Evolutionary conservation across 2,113 vertebrate species (phyloP).

Genomic region (Cololabis saira): DNA sequence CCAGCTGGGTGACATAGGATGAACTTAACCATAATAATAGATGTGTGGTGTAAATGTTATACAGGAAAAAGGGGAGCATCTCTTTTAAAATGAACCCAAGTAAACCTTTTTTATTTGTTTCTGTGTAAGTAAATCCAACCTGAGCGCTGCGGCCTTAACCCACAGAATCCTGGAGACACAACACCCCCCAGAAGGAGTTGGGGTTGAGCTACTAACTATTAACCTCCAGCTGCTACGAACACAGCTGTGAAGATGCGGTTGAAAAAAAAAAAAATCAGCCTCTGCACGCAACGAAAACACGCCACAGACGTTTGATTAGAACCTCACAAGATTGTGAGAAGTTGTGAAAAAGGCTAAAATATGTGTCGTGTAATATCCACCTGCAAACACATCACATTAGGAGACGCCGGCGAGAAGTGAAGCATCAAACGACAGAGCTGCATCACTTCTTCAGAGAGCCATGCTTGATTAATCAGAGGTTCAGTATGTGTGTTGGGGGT

Average conservation of each 20-base stretch:
- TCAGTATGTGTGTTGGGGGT: no score
- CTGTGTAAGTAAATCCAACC: conserved; percentile 15
- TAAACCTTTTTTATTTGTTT: conserved; percentile 5
- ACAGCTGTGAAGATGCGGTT: no score
- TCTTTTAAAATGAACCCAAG: not conserved
- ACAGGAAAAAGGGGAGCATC: conserved; percentile 6
- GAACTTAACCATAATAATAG: conserved; percentile 41
- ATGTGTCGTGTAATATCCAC: conserved; percentile 44
- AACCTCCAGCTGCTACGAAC: no score
- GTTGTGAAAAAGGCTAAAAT: no score
- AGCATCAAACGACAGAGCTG: conserved; percentile 59
- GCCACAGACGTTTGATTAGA: no score
- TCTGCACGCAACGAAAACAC: no score
- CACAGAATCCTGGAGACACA: conserved; percentile 5
- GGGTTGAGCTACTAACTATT: no score
- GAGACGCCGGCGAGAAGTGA: conserved; percentile 50
- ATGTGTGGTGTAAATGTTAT: conserved; percentile 34
- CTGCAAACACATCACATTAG: conserved; percentile 61
- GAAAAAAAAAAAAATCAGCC: no score
- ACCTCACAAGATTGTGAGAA: no score
- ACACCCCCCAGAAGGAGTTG: no score
- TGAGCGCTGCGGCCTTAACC: not conserved
- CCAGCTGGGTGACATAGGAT: conserved; percentile 11
- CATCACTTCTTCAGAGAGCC: conserved; percentile 78
- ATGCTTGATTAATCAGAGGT: conserved; percentile 77